Evolutionary conservation across 2,797 vertebrate genomes (phyloP).

Genomic region (Enteromius argenteus): DNA sequence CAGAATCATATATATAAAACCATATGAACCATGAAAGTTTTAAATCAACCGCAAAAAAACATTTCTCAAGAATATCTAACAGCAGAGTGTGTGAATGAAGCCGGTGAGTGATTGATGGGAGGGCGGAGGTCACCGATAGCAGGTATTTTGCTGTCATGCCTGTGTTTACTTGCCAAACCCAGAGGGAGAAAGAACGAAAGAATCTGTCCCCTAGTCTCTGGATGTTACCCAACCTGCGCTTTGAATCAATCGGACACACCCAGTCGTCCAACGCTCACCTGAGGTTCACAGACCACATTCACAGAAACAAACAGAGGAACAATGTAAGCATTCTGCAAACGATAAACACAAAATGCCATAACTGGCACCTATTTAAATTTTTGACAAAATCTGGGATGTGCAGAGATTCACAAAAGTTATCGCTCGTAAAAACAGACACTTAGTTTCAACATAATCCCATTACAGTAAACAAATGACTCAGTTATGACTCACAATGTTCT

Average conservation of each 20-base stretch:
- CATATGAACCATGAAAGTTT: not conserved
- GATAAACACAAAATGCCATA: not conserved
- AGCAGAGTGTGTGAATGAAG: not conserved
- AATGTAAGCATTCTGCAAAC: not conserved
- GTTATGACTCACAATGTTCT: constrained; percentile 22
- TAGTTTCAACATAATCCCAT: not conserved
- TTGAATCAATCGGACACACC: constrained; percentile 14
- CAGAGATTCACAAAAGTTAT: constrained; percentile 1
- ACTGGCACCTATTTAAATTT: not conserved
- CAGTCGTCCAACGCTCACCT: not conserved
- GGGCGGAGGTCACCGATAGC: constrained; percentile 19
- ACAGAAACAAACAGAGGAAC: not conserved
- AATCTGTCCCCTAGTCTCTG: constrained; percentile 12
- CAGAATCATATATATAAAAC: not conserved
- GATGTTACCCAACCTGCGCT: constrained; percentile 14
- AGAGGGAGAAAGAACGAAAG: constrained; percentile 20
- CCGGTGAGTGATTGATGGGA: constrained; percentile 16
- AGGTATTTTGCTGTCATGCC: constrained; percentile 6
- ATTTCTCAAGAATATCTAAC: constrained; percentile 4
- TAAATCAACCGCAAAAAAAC: not conserved
- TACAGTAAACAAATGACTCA: constrained; percentile 12
- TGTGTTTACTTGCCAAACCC: constrained; percentile 43
- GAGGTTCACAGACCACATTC: not conserved
- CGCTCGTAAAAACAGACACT: not conserved
- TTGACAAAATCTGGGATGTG: not conserved